A percentile compares a stretch with the other conserved stretches of the same genome.
These are phyloP conservation scores for Lepeophtheirus nordmannii DNA, from an alignment of 2,888 invertebrate species.

Conservation along the genomic window DNA sequence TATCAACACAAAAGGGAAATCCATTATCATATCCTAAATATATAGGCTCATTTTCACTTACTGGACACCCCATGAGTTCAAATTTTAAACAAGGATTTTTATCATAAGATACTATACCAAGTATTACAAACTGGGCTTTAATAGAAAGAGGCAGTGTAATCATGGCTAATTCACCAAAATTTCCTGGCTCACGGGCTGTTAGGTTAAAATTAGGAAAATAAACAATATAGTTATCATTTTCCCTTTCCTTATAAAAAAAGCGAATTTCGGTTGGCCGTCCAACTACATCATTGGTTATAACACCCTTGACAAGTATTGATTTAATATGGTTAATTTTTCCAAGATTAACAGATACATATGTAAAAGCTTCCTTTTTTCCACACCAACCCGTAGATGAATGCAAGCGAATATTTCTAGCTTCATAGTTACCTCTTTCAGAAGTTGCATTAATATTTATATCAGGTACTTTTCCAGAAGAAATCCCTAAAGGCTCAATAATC, in stretches of 20 bases:
- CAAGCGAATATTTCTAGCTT: conserved; percentile 68
- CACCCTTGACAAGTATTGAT: conserved; percentile 41
- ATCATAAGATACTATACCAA: conserved; percentile 88
- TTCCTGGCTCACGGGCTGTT: conserved; percentile 86
- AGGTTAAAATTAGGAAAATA: conserved; percentile 92
- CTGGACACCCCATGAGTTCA: conserved; percentile 84
- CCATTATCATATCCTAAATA: conserved; percentile 69
- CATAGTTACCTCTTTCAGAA: conserved; percentile 69
- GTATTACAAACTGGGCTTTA: conserved; percentile 77
- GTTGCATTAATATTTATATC: conserved; percentile 90
- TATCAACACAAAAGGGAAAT: conserved; percentile 83
- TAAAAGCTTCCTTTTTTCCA: conserved; percentile 89
- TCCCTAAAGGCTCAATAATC: conserved; percentile 72
- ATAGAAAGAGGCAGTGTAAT: conserved; percentile 85
- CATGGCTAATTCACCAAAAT: conserved; percentile 90
- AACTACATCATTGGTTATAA: conserved; percentile 83
- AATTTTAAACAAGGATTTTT: conserved; percentile 90
- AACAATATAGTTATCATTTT: conserved; percentile 83
- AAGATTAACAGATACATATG: conserved; percentile 84
- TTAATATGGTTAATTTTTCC: conserved; percentile 82
- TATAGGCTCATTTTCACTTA: conserved; percentile 46
- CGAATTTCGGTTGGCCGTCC: conserved; percentile 89
- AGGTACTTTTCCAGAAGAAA: conserved; percentile 78
- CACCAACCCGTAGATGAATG: conserved; percentile 92
- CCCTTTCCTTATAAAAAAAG: conserved; percentile 89